A percentile compares a stretch with the other conserved stretches of the same genome.
Evolutionary conservation across 2,797 vertebrate species (phyloP).

Genomic region (Mormyrus hasselquistii): DNA sequence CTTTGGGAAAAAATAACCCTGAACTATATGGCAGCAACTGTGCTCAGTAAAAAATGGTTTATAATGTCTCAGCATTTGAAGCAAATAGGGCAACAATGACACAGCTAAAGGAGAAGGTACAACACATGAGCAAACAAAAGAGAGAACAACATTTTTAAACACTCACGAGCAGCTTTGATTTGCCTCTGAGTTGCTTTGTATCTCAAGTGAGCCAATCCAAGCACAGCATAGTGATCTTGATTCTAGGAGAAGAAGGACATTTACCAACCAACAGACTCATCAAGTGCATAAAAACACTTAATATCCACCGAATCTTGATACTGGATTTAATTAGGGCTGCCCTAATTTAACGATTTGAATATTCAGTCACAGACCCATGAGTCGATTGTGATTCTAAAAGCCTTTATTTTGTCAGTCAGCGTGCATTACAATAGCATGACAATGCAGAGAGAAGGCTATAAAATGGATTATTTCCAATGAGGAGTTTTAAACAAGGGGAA

Average conservation of each 20-base stretch:
- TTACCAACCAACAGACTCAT: not conserved
- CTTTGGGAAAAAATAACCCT: not conserved
- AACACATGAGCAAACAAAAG: not conserved
- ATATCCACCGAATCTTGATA: not conserved
- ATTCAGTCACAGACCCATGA: not conserved
- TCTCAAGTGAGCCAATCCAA: slow-evolving; percentile 79
- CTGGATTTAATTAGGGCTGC: not conserved
- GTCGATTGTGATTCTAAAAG: not conserved
- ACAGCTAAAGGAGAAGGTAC: not conserved
- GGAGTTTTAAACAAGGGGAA: not conserved
- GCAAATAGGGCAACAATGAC: not conserved
- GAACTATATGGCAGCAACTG: not conserved
- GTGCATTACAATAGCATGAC: not conserved
- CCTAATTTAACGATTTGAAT: not conserved
- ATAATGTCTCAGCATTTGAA: not conserved
- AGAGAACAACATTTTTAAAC: slow-evolving; percentile 16
- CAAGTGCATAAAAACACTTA: not conserved
- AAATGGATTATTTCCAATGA: not conserved
- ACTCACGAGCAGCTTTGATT: slow-evolving; percentile 99
- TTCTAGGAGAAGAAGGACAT: slow-evolving; percentile 64
- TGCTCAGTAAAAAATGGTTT: not conserved
- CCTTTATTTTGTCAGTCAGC: not conserved
- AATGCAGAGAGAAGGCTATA: not conserved
- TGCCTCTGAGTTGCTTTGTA: slow-evolving; percentile 96
- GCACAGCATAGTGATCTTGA: slow-evolving; percentile 95